Percentiles rank a stretch among this genome's conserved stretches.
Conservation (phyloP, 2,113 vertebrate genomes). For the Hemibagrus wyckioides region DNA sequence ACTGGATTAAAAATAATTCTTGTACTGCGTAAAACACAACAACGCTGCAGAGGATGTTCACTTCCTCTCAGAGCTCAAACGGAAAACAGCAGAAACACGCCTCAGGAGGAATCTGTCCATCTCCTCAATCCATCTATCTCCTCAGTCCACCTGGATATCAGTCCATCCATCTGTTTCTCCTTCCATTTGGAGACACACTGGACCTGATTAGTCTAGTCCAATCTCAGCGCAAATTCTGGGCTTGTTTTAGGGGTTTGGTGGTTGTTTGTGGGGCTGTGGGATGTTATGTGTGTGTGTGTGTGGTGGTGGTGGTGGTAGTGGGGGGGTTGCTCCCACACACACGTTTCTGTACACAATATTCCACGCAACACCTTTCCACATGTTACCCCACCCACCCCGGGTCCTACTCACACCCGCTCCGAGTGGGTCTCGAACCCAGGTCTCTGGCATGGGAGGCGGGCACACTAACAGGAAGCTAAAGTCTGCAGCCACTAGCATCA, state of each 20-base stretch:
- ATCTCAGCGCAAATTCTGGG: neutral
- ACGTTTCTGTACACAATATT: neutral
- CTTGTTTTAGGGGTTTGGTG: neutral
- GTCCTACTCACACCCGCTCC: no score
- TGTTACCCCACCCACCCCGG: no score
- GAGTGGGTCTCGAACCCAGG: no score
- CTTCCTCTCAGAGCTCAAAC: neutral
- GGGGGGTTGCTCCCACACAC: neutral
- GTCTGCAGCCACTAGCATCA: no score
- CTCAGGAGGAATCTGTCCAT: neutral
- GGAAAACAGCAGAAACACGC: neutral
- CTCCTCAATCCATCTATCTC: neutral
- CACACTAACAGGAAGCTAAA: no score
- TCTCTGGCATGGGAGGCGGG: no score
- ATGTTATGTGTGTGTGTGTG: no score
- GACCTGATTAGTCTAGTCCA: neutral
- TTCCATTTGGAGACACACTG: neutral
- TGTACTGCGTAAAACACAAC: constrained; percentile 1
- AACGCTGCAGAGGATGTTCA: neutral
- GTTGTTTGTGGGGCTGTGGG: no score
- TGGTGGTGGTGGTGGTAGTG: neutral
- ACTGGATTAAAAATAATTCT: constrained; percentile 11
- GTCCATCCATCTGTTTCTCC: no score
- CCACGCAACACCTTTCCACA: neutral
- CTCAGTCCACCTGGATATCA: neutral